Base-by-base conservation (phyloP, 2,888 invertebrate species). In the Nematopogon swammerdamellus region DNA sequence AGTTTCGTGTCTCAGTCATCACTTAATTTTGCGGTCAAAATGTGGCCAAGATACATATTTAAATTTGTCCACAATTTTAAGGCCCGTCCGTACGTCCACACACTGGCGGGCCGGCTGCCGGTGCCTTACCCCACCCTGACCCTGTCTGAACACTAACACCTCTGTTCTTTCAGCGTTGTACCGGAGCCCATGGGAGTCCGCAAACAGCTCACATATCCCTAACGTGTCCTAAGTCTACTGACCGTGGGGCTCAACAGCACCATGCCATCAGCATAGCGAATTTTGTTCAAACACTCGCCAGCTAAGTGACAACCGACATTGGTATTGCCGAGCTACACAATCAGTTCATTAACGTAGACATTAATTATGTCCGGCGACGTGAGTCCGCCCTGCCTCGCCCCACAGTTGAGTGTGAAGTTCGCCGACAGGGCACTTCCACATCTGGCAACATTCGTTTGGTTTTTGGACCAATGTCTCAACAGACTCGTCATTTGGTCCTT, bases 361-460 rank as follows among this genome's bases (percentile, higher is more conserved):
- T 51, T 54, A 17, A 52, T 53, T 3, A 53, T 47, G 16, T n/a
- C 17, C 4, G 54, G 49, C 4, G 53, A 55, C 2, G 44, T 51
- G 17, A 55, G 19, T 2, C 53, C 53, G 8, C 53, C 55, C 43
- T 54, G 54, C 16, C 52, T 54, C 17, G 51, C 51, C 11, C 51
- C 53, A 36, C 50, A 48, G 10, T 29, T 42, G 18, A 51, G 18
- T 16, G 2, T 49, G 42, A 49, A 51, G 20, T 17, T n/a, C 2
- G 30, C 30, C 8, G 51, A 51, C 16, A 49, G 43, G 11, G 11
- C 46, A n/a, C 19, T 29, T 1, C 49, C 49, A 49, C 49, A 51
- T 18, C 44, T 49, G 19, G 49, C 51, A 43, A 29, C 18, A 42
- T 49, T 49, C 11, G 3, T 14, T 14, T 36, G 36, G 36, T 36